Base-by-base conservation (phyloP, 2,797 vertebrate genomes). In the Paguma larvata region DNA sequence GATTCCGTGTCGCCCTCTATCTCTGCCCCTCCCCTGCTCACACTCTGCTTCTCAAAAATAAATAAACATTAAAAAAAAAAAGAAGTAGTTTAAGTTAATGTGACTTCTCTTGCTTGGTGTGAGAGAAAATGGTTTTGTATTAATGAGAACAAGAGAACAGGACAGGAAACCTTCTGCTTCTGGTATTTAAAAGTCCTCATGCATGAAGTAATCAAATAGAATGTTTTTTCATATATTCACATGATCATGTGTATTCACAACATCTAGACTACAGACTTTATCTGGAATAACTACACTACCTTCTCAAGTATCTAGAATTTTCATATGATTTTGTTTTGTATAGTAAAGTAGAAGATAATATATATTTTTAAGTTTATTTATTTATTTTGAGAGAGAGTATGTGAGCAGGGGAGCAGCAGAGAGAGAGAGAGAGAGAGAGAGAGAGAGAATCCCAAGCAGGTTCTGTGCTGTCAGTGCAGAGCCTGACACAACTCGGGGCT, bases 251-350 rank as follows among this genome's bases (percentile, higher is more conserved):
- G 92, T 90, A 93, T 3, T 85, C 13, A 9, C 19, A 90, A 16
- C 15, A 32, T 48, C 48, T 85, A 59, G 70, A 34, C 77, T 86
- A 72, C 15, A 96, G 23, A 91, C 11, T 75, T 14, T 95, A 16
- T 77, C 48, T 92, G 51, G 15, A 90, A 32, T 65, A 94, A 67
- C 7, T 53, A 23, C 63, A 86, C 56, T 53, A 82, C n/a, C 27
- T 89, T 95, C 73, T 91, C 38, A 79, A 18, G 18, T 78, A 62
- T 88, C 59, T 7, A 46, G 44, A 46, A 79, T 93, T 95, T 96
- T 87, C 53, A 67, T 72, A 16, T n/a, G 5, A 59, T 78, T 89
- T 63, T 82, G 67, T 77, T 84, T 97, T 87, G 51, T 85, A 44
- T 88, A 88, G 19, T 93, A 46, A 73, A 80, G 85, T 93, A 91